Base-by-base conservation (phyloP, 1,140 invertebrate genomes). In the Drosophila chauvacae region DNA sequence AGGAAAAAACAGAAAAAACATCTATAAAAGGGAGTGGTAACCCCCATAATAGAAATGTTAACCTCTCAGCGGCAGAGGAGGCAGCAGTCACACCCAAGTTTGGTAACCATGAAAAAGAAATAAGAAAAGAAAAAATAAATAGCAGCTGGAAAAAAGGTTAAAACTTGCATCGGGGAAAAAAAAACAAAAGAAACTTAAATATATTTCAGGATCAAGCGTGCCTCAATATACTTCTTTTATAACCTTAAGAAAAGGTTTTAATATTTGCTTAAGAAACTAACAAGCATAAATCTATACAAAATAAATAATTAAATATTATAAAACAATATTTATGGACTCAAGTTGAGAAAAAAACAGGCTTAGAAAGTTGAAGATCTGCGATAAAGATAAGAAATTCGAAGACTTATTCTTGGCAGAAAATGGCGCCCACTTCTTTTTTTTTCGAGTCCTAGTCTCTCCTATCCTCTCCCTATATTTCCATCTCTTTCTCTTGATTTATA, bases 31-130 rank as follows among this genome's bases (percentile, higher is more conserved):
- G 59, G 66, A 76, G 72, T 76, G 72, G 71, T 73, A 51, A n/a
- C 51, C 45, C 50, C 37, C 62, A 58, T 68, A 80, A 80, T 80
- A 80, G 78, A 80, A 80, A 80, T 80, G 78, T 80, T 80, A 75
- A 60, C 70, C 62, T 80, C 69, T 58, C 35, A 37, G 69, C 57
- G 30, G 42, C 45, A 28, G 65, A 51, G 63, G 30, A 41, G 37
- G 39, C 35, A 53, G 53, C 39, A 59, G 71, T 48, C 65, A 50
- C 51, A 72, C 65, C 69, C 44, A 72, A 72, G 66, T 42, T 71
- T 33, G 51, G 68, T n/a, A 57, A 71, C 41, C 7, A 39, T 11
- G 48, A 28, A 37, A 53, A 42, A 26, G 23, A 35, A 26, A 28
- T 5, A 28, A 4, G 2, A 11, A 33, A 26, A 16, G 7, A 26